Conservation (phyloP, 2,797 vertebrate species). For the Muscicapa striata region DNA sequence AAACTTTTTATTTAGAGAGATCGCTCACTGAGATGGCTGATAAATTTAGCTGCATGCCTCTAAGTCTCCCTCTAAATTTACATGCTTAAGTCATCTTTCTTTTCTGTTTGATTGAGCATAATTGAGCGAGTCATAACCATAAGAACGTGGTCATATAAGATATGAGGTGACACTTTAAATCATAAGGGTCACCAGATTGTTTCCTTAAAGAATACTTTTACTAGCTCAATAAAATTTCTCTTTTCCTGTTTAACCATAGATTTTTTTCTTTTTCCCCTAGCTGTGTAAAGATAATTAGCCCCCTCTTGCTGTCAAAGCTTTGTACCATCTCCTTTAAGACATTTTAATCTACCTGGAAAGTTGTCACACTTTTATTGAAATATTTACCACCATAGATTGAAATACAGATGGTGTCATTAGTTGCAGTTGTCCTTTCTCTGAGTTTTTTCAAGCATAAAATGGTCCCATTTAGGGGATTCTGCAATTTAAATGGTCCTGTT, state of each 20-base stretch:
- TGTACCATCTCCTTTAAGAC: neutral
- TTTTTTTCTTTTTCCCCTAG: neutral
- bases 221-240: neutral
- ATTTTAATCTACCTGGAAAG: neutral
- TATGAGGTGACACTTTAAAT: neutral
- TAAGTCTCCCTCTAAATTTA: constrained; percentile 70
- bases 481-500: neutral
- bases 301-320: neutral
- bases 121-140: neutral
- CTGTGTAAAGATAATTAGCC: neutral
- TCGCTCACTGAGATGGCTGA: constrained; percentile 55
- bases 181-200: neutral
- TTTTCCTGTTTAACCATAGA: neutral
- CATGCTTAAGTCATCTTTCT: constrained; percentile 60
- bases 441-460: neutral
- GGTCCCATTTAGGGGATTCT: neutral
- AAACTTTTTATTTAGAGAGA: constrained; percentile 60
- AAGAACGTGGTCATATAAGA: neutral
- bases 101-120: constrained; percentile 37
- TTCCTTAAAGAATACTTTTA: neutral
- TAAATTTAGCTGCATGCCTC: constrained; percentile 71
- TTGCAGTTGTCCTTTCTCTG: neutral
- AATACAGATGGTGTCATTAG: fast-evolving
- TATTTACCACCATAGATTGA: neutral
- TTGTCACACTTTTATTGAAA: neutral